A percentile compares a stretch with the other conserved stretches of the same genome.
Evolutionary conservation across 2,888 invertebrate species (phyloP).

Genomic region (Phorcus lineatus): DNA sequence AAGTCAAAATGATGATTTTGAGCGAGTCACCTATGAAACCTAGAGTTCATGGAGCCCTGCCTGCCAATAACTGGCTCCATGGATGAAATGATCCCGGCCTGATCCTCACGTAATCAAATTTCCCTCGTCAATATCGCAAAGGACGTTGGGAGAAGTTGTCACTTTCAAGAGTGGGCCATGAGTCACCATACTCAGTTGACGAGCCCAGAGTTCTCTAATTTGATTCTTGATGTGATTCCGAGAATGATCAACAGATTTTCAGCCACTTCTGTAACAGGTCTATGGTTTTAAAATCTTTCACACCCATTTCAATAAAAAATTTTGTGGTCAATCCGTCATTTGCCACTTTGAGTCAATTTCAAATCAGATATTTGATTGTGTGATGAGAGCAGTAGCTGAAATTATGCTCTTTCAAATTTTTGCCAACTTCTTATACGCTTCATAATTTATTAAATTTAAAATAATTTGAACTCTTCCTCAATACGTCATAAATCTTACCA

Average conservation of each 20-base stretch:
- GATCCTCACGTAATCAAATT: slow-evolving; percentile 1
- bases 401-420: too few relatives aligned
- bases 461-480: too few relatives aligned
- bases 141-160: background rate
- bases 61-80: background rate
- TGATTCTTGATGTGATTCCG: background rate
- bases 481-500: too few relatives aligned
- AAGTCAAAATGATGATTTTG: too few relatives aligned
- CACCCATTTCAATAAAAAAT: background rate
- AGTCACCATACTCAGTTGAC: background rate
- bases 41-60: too few relatives aligned
- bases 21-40: too few relatives aligned
- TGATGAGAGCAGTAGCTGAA: too few relatives aligned
- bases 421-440: too few relatives aligned
- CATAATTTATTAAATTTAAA: too few relatives aligned
- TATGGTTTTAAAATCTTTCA: background rate
- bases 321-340: too few relatives aligned
- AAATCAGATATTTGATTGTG: too few relatives aligned
- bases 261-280: background rate
- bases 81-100: background rate
- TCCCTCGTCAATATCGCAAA: background rate
- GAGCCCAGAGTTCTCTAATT: background rate
- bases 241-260: background rate
- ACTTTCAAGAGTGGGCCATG: background rate
- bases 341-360: too few relatives aligned